Evolutionary conservation across 2,888 invertebrate species (phyloP).

Genomic region (Habroteleia sp.): DNA sequence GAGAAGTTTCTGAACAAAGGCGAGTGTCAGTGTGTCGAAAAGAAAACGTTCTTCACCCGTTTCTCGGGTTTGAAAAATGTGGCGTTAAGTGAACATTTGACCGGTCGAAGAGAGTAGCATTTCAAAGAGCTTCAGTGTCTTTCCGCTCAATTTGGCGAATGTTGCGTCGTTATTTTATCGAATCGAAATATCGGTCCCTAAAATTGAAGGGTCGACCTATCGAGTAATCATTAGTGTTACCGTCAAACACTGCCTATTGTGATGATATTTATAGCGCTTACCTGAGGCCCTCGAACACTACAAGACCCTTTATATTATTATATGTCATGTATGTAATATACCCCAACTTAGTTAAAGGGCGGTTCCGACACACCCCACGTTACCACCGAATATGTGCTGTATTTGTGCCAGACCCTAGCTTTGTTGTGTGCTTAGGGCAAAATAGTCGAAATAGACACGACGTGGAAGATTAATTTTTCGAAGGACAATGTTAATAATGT

Average conservation of each 20-base stretch:
- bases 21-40: constrained; percentile 12
- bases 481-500: constrained; percentile 45
- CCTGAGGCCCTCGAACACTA: constrained; percentile 53
- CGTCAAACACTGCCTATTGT: constrained; percentile 68
- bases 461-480: constrained; percentile 57
- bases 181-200: constrained; percentile 52
- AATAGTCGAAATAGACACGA: constrained; percentile 40
- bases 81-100: constrained; percentile 67
- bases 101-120: constrained; percentile 74
- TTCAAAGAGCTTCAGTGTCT: constrained; percentile 71
- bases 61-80: constrained; percentile 70
- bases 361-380: constrained; percentile 54
- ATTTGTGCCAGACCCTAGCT: constrained; percentile 40
- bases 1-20: constrained; percentile 38
- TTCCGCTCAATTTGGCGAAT: constrained; percentile 80
- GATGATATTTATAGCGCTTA: constrained; percentile 64
- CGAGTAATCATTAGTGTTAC: constrained; percentile 77
- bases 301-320: constrained; percentile 55
- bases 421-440: constrained; percentile 43
- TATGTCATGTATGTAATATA: constrained; percentile 53
- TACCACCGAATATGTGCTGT: constrained; percentile 55
- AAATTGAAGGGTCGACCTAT: constrained; percentile 69
- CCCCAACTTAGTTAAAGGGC: constrained; percentile 41
- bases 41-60: constrained; percentile 47
- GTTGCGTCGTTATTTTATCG: constrained; percentile 74